A percentile compares a stretch with the other conserved stretches of the same genome.
Evolutionary conservation across 2,113 vertebrate species (phyloP).

Genomic region (Mungos mungo): DNA sequence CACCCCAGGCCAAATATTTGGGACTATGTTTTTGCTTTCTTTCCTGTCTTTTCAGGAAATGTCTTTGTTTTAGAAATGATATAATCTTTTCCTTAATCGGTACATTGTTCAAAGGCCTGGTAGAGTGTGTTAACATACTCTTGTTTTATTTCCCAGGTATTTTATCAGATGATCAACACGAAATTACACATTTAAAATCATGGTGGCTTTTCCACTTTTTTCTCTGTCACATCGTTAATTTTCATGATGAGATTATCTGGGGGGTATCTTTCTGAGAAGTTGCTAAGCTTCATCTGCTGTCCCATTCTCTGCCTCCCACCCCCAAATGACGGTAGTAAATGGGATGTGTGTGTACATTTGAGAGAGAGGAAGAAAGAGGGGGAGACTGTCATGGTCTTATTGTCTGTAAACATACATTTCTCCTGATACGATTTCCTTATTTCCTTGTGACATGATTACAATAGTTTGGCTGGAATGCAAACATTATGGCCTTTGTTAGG

Average conservation of each 20-base stretch:
- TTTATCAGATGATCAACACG: conserved; percentile 11
- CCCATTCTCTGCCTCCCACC: accelerated
- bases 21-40: not conserved
- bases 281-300: not conserved
- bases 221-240: not conserved
- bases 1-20: not conserved
- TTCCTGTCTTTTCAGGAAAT: conserved; percentile 44
- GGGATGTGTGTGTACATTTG: not conserved
- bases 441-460: not conserved
- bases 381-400: not conserved
- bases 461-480: not conserved
- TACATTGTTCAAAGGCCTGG: not conserved
- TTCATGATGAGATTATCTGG: not conserved
- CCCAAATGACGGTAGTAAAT: not conserved
- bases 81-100: not conserved
- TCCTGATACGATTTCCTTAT: not conserved
- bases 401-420: not conserved
- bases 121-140: not conserved
- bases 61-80: conserved; percentile 11
- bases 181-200: conserved; percentile 28
- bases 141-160: conserved; percentile 38
- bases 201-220: not conserved
- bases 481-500: not conserved
- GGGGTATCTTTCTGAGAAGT: not conserved
- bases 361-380: not conserved